Percentiles rank a stretch among this genome's conserved stretches.
phyloP scores from a whole-genome alignment of 1,140 invertebrate species.

The Drosophila repleta region DNA sequence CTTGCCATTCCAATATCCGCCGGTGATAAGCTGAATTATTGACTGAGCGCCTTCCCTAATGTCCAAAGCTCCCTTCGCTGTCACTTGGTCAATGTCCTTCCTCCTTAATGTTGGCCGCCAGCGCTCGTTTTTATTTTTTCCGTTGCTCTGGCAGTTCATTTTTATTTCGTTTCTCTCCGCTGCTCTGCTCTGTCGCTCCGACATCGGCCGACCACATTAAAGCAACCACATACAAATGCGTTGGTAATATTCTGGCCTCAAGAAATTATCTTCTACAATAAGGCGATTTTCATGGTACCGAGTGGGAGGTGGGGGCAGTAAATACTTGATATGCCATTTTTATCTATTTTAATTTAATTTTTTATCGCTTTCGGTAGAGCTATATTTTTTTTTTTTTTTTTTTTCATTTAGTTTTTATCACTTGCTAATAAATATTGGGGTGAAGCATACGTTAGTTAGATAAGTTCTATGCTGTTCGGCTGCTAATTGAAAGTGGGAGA shows the following conservation, averaged over 20 bases:
- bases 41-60: constrained; percentile 37
- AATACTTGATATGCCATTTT: constrained; percentile 7
- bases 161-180: constrained; percentile 58
- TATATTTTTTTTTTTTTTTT: too few relatives aligned
- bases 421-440: constrained; percentile 2
- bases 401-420: constrained; percentile 1
- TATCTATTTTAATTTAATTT: constrained; percentile 25
- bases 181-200: constrained; percentile 22
- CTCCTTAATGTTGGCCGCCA: constrained; percentile 34
- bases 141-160: constrained; percentile 51
- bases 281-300: constrained; percentile 50
- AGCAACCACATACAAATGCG: constrained; percentile 34
- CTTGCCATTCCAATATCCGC: constrained; percentile 80
- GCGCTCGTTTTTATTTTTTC: constrained; percentile 19
- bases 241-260: constrained; percentile 56
- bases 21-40: constrained; percentile 84
- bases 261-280: constrained; percentile 67
- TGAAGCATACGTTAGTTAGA: constrained; percentile 11
- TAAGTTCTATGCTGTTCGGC: constrained; percentile 6
- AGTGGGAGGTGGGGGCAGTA: constrained; percentile 3
- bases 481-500: constrained; percentile 49
- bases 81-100: constrained; percentile 41
- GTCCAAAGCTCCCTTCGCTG: constrained; percentile 17
- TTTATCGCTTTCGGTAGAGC: too few relatives aligned
- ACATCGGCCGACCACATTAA: constrained; percentile 45